Evolutionary conservation across 1,140 invertebrate genomes (phyloP), one percentile per base, ranked within the genome.

Genomic region (Armadillidium nasatum): DNA sequence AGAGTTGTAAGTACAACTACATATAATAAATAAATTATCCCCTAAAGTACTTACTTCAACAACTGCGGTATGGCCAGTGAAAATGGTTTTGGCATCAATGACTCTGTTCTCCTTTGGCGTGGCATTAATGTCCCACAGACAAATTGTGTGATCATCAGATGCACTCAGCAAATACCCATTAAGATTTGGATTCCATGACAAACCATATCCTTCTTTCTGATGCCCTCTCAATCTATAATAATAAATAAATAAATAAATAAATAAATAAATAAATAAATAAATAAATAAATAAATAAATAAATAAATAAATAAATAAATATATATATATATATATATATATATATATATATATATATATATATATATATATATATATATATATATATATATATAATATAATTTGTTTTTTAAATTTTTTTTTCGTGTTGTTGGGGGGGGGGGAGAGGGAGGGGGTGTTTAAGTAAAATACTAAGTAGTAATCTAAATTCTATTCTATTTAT

Each of bases 181-280:
- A 4, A 98, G 86, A 87, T 98, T 99, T 1, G 96, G 95, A 88
- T 99, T 99, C 98, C 98, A 99, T 1, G 96, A 99, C 0, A 99
- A 87, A 50, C 98, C 98, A 86, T 99, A 95, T 43, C 97, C 98
- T 90, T 99, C 98, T 87, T 99, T 99, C 85, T 98, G 96, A 85
- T 99, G 98, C 43, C 98, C 98, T 68, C 96, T 90, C 11, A 81
- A 72, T 82, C 92, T 90, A 78, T 73, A 82, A n/a, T 72, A 81
- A 76, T 73, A 75, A 60, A 72, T 75, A 73, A 44, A n/a, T n/a
- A n/a, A n/a, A n/a, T n/a, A n/a, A n/a, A n/a, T n/a, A n/a, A n/a
- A 80, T 60, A n/a, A 60, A 60, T 60, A 60, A 11, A 11, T 60
- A 60, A n/a, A 60, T 11, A 60, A 60, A 60, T n/a, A 11, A 11